These are phyloP conservation scores for Halcyon leucocephala DNA, from an alignment of 2,797 vertebrate genomes.

Conservation along the genomic window DNA sequence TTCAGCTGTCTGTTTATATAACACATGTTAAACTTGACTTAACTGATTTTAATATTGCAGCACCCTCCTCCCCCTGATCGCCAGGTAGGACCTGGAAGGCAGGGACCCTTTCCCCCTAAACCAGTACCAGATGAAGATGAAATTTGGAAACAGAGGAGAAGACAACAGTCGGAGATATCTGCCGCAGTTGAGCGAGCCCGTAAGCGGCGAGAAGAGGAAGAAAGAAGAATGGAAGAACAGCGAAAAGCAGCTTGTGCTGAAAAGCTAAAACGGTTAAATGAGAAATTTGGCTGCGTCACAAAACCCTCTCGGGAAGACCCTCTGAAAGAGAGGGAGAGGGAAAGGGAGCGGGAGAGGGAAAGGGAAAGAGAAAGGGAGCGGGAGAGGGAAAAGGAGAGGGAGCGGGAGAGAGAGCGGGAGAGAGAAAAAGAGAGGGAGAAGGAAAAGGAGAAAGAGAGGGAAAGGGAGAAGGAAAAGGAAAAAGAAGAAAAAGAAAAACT, in stretches of 20 bases:
- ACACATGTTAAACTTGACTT: background rate
- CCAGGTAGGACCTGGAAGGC: constrained; percentile 75
- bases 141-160: constrained; percentile 95
- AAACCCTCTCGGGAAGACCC: constrained; percentile 78
- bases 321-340: constrained; percentile 74
- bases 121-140: constrained; percentile 90
- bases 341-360: constrained; percentile 32
- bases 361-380: constrained; percentile 48
- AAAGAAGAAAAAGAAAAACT: constrained; percentile 53
- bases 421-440: constrained; percentile 58
- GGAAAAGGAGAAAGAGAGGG: constrained; percentile 53
- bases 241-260: constrained; percentile 96
- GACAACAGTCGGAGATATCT: constrained; percentile 92
- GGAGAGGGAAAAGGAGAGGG: constrained; percentile 63
- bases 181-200: constrained; percentile 95
- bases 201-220: constrained; percentile 93
- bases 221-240: constrained; percentile 95
- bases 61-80: constrained; percentile 79
- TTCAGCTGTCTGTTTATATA: background rate
- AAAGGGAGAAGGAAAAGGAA: constrained; percentile 61
- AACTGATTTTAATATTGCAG: constrained; percentile 50
- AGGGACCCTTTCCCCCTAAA: constrained; percentile 76
- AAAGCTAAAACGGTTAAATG: constrained; percentile 95
- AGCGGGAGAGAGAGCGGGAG: constrained; percentile 55
- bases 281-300: constrained; percentile 86